Conservation (phyloP, 2,888 invertebrate genomes). For the Andrena bucephala region DNA sequence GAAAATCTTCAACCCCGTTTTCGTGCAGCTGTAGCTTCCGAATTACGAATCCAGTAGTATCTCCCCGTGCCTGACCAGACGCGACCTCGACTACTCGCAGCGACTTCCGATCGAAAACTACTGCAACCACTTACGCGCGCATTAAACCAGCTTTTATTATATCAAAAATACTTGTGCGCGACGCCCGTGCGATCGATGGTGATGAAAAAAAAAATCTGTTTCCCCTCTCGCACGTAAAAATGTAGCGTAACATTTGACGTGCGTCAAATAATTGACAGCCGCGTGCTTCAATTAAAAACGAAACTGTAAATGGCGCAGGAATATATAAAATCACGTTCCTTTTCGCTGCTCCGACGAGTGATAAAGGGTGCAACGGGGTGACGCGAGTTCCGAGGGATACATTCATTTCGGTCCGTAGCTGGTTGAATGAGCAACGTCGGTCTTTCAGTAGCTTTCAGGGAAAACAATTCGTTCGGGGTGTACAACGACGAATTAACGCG, state of each 20-base stretch:
- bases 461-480: slow-evolving; percentile 41
- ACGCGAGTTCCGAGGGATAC: slow-evolving; percentile 5
- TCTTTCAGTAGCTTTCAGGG: slow-evolving; percentile 29
- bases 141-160: background rate
- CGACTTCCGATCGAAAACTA: background rate
- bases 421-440: slow-evolving; percentile 32
- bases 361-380: background rate
- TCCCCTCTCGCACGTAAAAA: background rate
- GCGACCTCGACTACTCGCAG: background rate
- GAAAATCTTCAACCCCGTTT: background rate
- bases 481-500: slow-evolving; percentile 43
- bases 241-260: background rate
- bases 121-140: background rate
- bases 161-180: background rate
- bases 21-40: background rate
- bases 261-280: background rate
- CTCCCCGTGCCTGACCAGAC: slow-evolving; percentile 9
- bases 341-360: background rate
- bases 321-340: background rate
- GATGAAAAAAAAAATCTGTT: background rate
- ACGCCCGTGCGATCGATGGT: background rate
- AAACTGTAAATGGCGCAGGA: background rate
- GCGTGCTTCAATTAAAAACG: background rate
- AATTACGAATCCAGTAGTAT: slow-evolving; percentile 8
- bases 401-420: background rate